Evolutionary conservation across 2,113 vertebrate species (phyloP), one percentile per base, ranked within the genome.

Genomic region (Pelecanus crispus): DNA sequence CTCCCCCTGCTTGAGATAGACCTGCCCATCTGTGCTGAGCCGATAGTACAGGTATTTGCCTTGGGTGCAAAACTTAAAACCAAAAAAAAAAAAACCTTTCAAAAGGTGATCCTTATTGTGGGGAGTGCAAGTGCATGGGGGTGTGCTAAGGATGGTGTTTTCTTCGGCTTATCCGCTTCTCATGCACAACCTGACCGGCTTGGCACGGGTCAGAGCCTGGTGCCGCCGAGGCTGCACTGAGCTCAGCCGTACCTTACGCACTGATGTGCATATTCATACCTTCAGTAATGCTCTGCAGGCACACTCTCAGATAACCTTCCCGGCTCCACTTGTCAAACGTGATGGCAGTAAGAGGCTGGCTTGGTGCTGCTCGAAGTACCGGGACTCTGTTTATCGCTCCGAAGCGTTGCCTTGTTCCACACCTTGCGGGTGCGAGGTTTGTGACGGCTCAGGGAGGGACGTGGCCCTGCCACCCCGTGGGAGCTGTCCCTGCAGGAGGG

Each of bases 141-240:
- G n/a, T 36, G 40, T 22, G 28, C 31, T 0, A 2, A n/a, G 59
- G 59, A 24, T 24, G 71, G 11, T 0, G 1, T 29, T 73, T 78
- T 20, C 21, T 7, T 61, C 0, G 1, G 24, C 17, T 79, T 13
- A 13, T 24, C 38, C 5, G 1, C 49, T 63, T 55, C 62, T 50
- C 0, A 0, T 1, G 13, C 49, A 7, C 56, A 18, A 2, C 38
- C 32, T 32, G 61, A n/a, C 75, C 34, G 3, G 20, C 59, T 50
- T 25, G 44, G 38, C 36, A 6, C 0, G 2, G 32, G 34, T 73
- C 59, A 36, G 19, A 36, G 58, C 63, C 34, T 10, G n/a, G 31
- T 49, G 66, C 12, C 0, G 2, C 25, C 1, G 2, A 16, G 18
- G 53, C 68, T 11, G 40, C 13, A 1, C 2, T 0, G 26, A 10